phyloP scores from a whole-genome alignment of 2,888 invertebrate genomes.

The Drosophila seclusa region DNA sequence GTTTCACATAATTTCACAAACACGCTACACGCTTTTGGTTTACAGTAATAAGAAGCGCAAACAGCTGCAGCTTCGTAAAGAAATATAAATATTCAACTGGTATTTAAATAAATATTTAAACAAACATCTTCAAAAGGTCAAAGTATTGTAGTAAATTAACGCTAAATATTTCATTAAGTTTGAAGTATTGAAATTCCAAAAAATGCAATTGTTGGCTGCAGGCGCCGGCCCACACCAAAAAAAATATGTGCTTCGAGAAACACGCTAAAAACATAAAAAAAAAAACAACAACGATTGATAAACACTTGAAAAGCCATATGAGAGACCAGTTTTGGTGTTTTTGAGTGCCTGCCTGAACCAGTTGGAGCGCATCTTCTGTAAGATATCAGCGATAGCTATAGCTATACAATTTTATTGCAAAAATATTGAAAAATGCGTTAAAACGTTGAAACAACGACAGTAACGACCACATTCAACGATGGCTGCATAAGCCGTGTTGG shows the following conservation, averaged over 20 bases:
- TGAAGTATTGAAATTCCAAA: constrained; percentile 27
- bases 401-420: constrained; percentile 71
- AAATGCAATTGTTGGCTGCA: constrained; percentile 55
- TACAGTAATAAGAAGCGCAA: constrained; percentile 23
- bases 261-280: constrained; percentile 32
- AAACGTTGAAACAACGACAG: constrained; percentile 47
- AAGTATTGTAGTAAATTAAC: constrained; percentile 19
- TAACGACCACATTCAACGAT: constrained; percentile 23
- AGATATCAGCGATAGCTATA: constrained; percentile 39
- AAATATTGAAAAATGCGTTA: constrained; percentile 79
- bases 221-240: constrained; percentile 54
- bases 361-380: constrained; percentile 76
- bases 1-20: constrained; percentile 60
- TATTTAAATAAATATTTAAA: constrained; percentile 2
- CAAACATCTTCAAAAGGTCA: constrained; percentile 22
- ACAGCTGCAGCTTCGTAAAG: constrained; percentile 17
- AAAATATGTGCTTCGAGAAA: constrained; percentile 46
- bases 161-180: constrained; percentile 33
- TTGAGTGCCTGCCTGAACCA: constrained; percentile 61
- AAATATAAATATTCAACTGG: neutral
- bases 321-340: constrained; percentile 57
- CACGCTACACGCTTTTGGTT: constrained; percentile 33
- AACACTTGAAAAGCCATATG: constrained; percentile 47
- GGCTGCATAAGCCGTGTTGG: constrained; percentile 64
- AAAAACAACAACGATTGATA: constrained; percentile 15